Percentiles rank a stretch among this genome's conserved stretches.
These are phyloP conservation scores for Zaprionus taronus DNA, from an alignment of 1,140 invertebrate species.

Conservation along the genomic window DNA sequence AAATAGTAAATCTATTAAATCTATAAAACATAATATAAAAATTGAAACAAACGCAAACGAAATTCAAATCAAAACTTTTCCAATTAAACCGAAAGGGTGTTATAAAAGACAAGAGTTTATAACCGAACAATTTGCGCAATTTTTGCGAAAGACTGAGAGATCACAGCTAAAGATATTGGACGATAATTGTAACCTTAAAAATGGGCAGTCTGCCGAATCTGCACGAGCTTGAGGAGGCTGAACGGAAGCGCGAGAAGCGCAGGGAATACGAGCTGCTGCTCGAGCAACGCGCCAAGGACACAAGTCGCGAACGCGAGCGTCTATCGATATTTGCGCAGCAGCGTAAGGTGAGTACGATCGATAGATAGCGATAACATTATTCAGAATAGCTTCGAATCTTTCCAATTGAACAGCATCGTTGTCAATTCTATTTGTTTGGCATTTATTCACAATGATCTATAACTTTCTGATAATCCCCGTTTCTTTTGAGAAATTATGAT, in stretches of 20 bases:
- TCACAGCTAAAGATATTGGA: background rate
- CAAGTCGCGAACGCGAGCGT: conserved; percentile 76
- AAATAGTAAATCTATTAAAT: background rate
- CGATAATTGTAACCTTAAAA: conserved; percentile 24
- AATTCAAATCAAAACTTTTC: background rate
- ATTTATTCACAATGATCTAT: too few relatives aligned
- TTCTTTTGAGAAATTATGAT: too few relatives aligned
- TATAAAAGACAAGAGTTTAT: background rate
- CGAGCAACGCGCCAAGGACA: conserved; percentile 74
- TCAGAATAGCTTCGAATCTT: background rate
- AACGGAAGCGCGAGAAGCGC: conserved; percentile 80
- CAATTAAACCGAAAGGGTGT: background rate
- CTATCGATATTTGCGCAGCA: conserved; percentile 67
- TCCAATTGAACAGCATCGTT: background rate
- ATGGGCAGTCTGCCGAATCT: conserved; percentile 88
- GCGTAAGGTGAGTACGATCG: conserved; percentile 66
- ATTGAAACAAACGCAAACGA: background rate
- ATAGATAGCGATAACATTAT: background rate
- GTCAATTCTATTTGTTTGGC: too few relatives aligned
- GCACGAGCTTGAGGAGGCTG: conserved; percentile 85
- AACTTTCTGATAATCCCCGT: too few relatives aligned
- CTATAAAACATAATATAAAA: conserved; percentile 4
- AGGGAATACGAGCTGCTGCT: conserved; percentile 78
- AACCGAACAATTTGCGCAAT: conserved; percentile 9
- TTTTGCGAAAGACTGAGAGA: conserved; percentile 7